Base-by-base conservation (phyloP, 2,113 vertebrate species). In the Dolichotis patagonum region DNA sequence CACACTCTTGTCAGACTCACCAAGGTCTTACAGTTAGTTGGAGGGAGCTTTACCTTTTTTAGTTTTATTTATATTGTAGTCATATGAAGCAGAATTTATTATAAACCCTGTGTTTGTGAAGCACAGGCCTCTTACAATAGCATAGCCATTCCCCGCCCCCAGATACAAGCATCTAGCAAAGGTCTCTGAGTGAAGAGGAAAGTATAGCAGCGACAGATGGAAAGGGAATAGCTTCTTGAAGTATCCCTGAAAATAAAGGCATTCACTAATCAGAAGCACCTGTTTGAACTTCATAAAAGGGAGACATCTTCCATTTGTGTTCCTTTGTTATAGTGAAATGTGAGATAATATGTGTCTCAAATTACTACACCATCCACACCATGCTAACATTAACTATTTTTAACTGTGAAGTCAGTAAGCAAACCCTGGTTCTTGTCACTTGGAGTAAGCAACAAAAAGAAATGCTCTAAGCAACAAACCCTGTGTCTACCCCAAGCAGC, bases 351-450 rank as follows among this genome's bases (percentile, higher is more conserved):
- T 13, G 69, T 62, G 11, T 32, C 32, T 91, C 11, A 81, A 85
- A 41, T 13, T 60, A 87, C 24, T 16, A 43, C 6, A 71, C 12
- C 35, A 43, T 26, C 13, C 35, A 41, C 69, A 81, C 22, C 11
- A 41, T 16, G 20, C 12, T 17, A 38, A 88, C 43, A 24, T 63
- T 85, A 91, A 60, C 43, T n/a, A 19, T 54, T 92, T 95, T 82
- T 85, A 93, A 89, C 88, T 90, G 52, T 86, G 73, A 58, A 82
- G 35, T 96, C 14, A 65, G 35, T 46, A 82, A 93, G n/a, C 2
- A 67, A 80, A 80, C 3, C 5, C 84, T 49, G 71, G 17, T 52
- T 20, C 24, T 63, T 77, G 28, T 41, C 87, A 62, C 71, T 71
- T 91, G 22, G 46, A 91, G 7, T 35, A 46, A 77, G 46, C 24